Percentiles rank a stretch among this genome's conserved stretches.
Evolutionary conservation across 2,888 invertebrate species (phyloP).

Genomic region (Machimus atricapillus): DNA sequence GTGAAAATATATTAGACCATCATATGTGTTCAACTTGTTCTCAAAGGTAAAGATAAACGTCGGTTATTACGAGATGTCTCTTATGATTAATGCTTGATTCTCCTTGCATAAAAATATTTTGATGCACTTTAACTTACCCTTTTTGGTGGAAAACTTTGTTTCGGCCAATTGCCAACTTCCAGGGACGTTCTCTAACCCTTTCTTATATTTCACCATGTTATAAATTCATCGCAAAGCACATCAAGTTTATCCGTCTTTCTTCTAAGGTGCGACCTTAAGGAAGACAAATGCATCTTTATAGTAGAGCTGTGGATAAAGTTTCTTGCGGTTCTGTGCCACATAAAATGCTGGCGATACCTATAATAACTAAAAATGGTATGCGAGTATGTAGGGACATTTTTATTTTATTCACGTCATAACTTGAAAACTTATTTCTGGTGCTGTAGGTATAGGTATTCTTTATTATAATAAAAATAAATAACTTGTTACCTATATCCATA

Average conservation of each 20-base stretch:
- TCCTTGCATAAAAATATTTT: background rate
- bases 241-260: background rate
- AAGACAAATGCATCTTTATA: background rate
- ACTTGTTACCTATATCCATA: background rate
- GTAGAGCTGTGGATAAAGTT: background rate
- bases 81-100: background rate
- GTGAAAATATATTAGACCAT: background rate
- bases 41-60: background rate
- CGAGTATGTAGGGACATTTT: too few relatives aligned
- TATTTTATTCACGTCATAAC: background rate
- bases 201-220: background rate
- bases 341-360: background rate
- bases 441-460: background rate
- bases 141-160: background rate
- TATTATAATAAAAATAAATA: background rate
- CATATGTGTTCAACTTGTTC: background rate
- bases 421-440: background rate
- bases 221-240: background rate
- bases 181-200: background rate
- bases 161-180: background rate
- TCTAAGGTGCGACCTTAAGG: background rate
- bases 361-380: background rate
- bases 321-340: background rate
- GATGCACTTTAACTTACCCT: background rate
- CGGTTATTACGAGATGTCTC: background rate